Evolutionary conservation across 2,797 vertebrate genomes (phyloP).

Genomic region (Cheirogaleus major): DNA sequence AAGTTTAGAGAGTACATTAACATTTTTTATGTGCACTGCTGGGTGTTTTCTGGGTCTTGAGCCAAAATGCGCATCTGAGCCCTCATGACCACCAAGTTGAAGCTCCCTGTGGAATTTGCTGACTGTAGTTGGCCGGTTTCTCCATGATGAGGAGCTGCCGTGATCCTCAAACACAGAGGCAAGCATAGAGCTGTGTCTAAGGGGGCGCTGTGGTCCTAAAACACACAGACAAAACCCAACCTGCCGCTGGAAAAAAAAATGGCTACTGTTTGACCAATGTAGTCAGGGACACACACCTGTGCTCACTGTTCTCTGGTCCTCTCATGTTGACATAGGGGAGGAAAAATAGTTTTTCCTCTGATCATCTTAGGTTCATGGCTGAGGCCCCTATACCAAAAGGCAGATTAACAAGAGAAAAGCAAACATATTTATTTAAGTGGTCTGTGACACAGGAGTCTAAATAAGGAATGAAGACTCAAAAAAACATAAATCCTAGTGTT

Average conservation of each 20-base stretch:
- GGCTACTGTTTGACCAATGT: neutral
- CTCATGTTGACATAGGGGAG: neutral
- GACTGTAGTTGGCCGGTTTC: neutral
- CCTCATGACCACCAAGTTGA: neutral
- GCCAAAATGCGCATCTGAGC: neutral
- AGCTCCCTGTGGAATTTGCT: neutral
- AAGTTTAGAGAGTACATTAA: neutral
- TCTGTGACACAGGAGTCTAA: neutral
- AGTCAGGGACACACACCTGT: neutral
- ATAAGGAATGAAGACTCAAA: neutral
- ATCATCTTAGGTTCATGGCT: neutral
- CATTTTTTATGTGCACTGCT: neutral
- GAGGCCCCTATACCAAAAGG: neutral
- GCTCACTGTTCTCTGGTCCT: neutral
- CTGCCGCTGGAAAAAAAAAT: neutral
- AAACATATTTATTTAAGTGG: neutral
- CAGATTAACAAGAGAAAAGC: neutral
- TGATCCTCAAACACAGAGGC: neutral
- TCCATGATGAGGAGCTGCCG: neutral
- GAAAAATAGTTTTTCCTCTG: neutral
- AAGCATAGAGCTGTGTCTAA: neutral
- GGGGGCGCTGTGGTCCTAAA: neutral
- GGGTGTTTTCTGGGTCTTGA: neutral
- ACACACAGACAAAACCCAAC: neutral
- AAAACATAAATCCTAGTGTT: neutral